Conservation (phyloP, 2,113 vertebrate species). For the Asarcornis scutulata region DNA sequence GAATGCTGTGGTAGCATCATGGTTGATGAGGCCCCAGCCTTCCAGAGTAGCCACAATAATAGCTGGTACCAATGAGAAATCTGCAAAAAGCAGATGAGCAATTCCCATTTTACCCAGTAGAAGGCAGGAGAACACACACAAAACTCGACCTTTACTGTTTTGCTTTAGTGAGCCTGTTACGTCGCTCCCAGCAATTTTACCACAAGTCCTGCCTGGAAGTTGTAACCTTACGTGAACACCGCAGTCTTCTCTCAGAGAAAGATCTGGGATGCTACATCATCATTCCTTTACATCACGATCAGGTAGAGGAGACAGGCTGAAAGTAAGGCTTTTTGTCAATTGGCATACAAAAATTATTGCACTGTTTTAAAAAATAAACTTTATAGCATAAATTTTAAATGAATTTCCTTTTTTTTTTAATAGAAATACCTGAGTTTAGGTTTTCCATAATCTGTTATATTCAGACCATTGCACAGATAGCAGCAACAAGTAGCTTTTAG, state of each 20-base stretch:
- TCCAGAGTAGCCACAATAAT: not conserved
- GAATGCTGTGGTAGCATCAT: not conserved
- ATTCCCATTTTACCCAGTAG: slow-evolving; percentile 19
- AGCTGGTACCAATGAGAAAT: not conserved
- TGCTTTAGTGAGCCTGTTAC: not conserved
- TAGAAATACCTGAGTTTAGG: not conserved
- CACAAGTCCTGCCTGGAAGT: not conserved
- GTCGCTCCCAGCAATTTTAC: not conserved
- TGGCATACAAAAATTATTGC: not conserved
- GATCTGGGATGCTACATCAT: not conserved
- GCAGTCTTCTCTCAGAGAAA: not conserved
- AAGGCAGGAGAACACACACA: slow-evolving; percentile 46
- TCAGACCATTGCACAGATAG: not conserved
- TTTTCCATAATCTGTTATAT: not conserved
- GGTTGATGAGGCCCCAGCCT: not conserved
- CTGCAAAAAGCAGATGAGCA: not conserved
- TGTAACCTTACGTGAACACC: not conserved
- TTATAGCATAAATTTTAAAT: not conserved
- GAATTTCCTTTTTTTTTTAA: not conserved
- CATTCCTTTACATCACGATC: not conserved
- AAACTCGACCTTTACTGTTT: not conserved
- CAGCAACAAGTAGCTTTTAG: not conserved
- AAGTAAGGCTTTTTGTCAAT: not conserved
- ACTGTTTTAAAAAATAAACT: not conserved
- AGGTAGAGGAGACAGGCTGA: not conserved